A percentile compares a stretch with the other conserved stretches of the same genome.
These are phyloP conservation scores for Cryptus armator DNA, from an alignment of 2,888 invertebrate genomes.

Conservation along the genomic window DNA sequence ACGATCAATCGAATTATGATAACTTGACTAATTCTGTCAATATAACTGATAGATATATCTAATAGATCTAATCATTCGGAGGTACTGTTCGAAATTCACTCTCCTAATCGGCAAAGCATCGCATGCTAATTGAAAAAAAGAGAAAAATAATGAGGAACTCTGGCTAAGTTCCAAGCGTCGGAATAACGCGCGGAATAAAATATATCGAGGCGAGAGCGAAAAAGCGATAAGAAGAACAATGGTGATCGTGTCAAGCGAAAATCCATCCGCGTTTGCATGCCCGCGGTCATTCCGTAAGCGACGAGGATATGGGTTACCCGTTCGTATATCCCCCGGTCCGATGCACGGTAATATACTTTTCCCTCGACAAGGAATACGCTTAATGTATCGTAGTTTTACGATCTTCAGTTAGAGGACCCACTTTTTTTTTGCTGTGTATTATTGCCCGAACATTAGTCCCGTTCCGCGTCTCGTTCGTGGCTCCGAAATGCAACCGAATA, in stretches of 20 bases:
- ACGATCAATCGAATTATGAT: constrained; percentile 12
- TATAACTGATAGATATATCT: neutral
- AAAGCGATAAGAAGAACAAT: constrained; percentile 67
- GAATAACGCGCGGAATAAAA: constrained; percentile 61
- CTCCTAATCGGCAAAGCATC: neutral
- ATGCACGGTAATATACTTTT: neutral
- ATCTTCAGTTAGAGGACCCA: constrained; percentile 19
- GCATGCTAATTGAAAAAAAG: neutral
- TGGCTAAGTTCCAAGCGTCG: constrained; percentile 57
- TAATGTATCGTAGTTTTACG: constrained; percentile 6
- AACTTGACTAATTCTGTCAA: neutral
- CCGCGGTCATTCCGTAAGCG: constrained; percentile 17
- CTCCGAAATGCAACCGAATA: constrained; percentile 25
- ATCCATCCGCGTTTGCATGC: constrained; percentile 49
- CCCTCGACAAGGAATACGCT: neutral
- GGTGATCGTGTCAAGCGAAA: constrained; percentile 58
- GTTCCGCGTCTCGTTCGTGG: constrained; percentile 23
- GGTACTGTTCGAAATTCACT: neutral
- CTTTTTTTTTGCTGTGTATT: constrained; percentile 4
- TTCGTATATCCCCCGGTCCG: neutral
- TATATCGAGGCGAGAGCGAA: constrained; percentile 58
- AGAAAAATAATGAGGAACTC: constrained; percentile 45
- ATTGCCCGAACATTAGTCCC: constrained; percentile 39
- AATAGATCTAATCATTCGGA: neutral
- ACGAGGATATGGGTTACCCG: constrained; percentile 25